Conservation (phyloP, 2,113 vertebrate genomes). For the Varanus komodoensis region DNA sequence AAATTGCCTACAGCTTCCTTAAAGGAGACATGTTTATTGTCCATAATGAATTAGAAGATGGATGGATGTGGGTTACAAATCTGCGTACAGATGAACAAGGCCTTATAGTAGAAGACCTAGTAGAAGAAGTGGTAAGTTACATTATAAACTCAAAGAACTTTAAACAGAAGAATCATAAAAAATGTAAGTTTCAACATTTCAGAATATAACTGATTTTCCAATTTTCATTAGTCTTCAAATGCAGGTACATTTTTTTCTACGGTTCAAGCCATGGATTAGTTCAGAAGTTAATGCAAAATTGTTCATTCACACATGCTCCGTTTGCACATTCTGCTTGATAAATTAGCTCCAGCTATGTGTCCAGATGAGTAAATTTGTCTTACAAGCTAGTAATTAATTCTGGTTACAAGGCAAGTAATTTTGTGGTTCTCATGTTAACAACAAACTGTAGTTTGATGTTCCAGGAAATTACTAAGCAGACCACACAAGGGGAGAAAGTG, state of each 20-base stretch:
- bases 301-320: neutral
- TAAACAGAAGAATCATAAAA: neutral
- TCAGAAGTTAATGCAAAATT: neutral
- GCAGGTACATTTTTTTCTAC: neutral
- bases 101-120: slow-evolving; percentile 96
- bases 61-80: slow-evolving; percentile 99
- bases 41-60: slow-evolving; percentile 98
- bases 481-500: neutral
- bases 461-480: neutral
- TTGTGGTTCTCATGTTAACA: neutral
- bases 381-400: neutral
- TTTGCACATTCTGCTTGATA: neutral
- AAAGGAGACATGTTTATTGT: slow-evolving; percentile 99
- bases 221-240: neutral
- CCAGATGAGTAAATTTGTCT: neutral
- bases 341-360: neutral
- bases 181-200: too few species aligned
- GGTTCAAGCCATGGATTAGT: neutral
- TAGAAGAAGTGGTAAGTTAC: slow-evolving; percentile 95
- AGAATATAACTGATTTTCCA: too few species aligned
- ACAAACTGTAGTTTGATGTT: neutral
- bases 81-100: slow-evolving; percentile 97
- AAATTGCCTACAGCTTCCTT: slow-evolving; percentile 85
- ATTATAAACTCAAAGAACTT: slow-evolving; percentile 23
- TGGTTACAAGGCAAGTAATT: neutral